A percentile compares a stretch with the other conserved stretches of the same genome.
Conservation (phyloP, 2,113 vertebrate genomes). For the Forbesichthys agassizii region DNA sequence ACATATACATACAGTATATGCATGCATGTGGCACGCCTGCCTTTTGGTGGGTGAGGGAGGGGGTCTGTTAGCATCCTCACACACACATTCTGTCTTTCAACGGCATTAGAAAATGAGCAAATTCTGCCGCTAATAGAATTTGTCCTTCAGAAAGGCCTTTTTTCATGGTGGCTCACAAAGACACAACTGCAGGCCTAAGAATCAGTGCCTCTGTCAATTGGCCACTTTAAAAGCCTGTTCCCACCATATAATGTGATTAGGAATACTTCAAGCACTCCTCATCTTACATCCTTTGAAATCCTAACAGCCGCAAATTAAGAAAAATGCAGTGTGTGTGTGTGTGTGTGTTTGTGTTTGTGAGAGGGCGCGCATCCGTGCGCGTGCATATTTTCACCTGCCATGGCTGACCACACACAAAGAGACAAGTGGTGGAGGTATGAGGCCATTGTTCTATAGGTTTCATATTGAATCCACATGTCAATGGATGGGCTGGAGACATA, state of each 20-base stretch:
- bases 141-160: slow-evolving; percentile 76
- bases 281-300: slow-evolving; percentile 65
- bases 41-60: background rate
- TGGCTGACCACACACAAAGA: slow-evolving; percentile 63
- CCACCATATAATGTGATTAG: slow-evolving; percentile 80
- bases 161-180: slow-evolving; percentile 62
- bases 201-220: slow-evolving; percentile 78
- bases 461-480: slow-evolving; percentile 61
- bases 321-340: slow-evolving; percentile 10
- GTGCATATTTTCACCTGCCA: slow-evolving; percentile 54
- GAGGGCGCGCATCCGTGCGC: background rate
- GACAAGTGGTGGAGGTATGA: slow-evolving; percentile 48
- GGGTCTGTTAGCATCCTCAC: slow-evolving; percentile 12
- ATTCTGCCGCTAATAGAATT: slow-evolving; percentile 79
- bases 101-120: slow-evolving; percentile 78
- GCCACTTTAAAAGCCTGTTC: slow-evolving; percentile 75
- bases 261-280: slow-evolving; percentile 78
- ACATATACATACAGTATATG: background rate
- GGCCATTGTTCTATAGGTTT: slow-evolving; percentile 67
- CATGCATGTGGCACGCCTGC: background rate
- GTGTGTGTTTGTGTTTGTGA: slow-evolving; percentile 13
- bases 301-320: slow-evolving; percentile 47
- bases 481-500: slow-evolving; percentile 61
- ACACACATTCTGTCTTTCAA: slow-evolving; percentile 79
- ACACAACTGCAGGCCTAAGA: slow-evolving; percentile 71